Evolutionary conservation across 1,140 invertebrate genomes (phyloP).

Genomic region (Atta texana): DNA sequence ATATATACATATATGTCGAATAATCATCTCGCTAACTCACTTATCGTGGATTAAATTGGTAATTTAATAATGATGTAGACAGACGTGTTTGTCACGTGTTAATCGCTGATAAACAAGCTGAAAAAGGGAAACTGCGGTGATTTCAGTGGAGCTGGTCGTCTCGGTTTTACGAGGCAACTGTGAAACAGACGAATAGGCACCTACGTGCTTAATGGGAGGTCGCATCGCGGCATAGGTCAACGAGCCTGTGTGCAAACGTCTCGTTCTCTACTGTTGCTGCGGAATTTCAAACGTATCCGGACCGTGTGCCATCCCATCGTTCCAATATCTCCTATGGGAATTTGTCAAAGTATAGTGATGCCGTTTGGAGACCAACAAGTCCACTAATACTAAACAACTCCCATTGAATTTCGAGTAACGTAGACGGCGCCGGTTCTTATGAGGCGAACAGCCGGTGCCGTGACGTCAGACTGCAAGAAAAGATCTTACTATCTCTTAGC

Average conservation of each 20-base stretch:
- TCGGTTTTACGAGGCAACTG: conserved; percentile 54
- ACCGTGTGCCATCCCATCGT: conserved; percentile 13
- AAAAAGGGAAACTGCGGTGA: conserved; percentile 14
- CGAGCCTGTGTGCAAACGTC: conserved; percentile 44
- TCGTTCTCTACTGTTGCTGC: not conserved
- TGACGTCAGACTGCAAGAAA: not conserved
- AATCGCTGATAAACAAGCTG: not conserved
- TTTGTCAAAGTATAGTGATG: conserved; percentile 52
- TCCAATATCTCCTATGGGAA: conserved; percentile 50
- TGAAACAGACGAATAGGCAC: conserved; percentile 47
- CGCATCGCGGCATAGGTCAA: conserved; percentile 59
- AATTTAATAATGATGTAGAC: not conserved
- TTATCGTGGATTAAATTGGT: conserved; percentile 11
- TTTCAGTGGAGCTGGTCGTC: conserved; percentile 28
- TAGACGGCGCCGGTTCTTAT: conserved; percentile 22
- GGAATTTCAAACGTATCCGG: conserved; percentile 53
- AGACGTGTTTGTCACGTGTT: conserved; percentile 18
- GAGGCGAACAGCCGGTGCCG: conserved; percentile 8
- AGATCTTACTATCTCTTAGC: not conserved
- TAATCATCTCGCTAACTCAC: not conserved
- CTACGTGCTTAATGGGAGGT: conserved; percentile 64
- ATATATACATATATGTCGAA: no score
- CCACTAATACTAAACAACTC: conserved; percentile 60
- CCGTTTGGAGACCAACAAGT: conserved; percentile 51
- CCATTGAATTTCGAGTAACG: conserved; percentile 49